Base-by-base conservation (phyloP, 2,113 vertebrate species). In the Odontesthes bonariensis region DNA sequence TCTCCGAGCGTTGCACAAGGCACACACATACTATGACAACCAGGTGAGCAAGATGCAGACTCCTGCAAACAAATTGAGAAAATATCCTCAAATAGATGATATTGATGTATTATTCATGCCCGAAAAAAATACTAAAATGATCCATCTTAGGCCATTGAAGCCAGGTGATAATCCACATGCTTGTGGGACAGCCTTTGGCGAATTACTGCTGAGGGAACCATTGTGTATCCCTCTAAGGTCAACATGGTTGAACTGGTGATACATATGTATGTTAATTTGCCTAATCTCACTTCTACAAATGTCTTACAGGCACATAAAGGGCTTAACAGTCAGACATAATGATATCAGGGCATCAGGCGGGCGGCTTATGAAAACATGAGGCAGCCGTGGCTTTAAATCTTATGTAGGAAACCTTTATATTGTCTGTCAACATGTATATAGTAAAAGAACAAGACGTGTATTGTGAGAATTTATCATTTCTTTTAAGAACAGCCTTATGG, bases 191-290 rank as follows among this genome's bases (percentile, higher is more conserved):
- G 88, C 91, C 90, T 66, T 19, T 20, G 85, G 91, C 88, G 35
- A 88, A 86, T 89, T 90, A 86, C 75, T 82, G 85, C 89, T 87
- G 84, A 88, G 89, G 81, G 44, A 91, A 66, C 84, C 81, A 88
- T 91, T 91, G 90, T 91, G 79, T 74, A 65, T 88, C 83, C 84
- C 88, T 92, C 71, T 86, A 70, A 92, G 92, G 91, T 93, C 92
- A 94, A 92, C 88, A 87, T 68, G 75, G 85, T 90, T 92, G 89
- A 92, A 93, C 87, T 59, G 65, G 80, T 82, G 88, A 91, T 92
- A 93, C 90, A 93, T 91, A 93, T 94, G 89, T 90, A 94, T 93
- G 91, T 91, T 93, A 88, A 94, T 94, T 92, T 91, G 86, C 87
- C 89, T 93, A 94, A 94, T 93, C 92, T 94, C 82, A 85, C 90